Evolutionary conservation across 2,797 vertebrate species (phyloP).

Genomic region (Rhadinocentrus ornatus): DNA sequence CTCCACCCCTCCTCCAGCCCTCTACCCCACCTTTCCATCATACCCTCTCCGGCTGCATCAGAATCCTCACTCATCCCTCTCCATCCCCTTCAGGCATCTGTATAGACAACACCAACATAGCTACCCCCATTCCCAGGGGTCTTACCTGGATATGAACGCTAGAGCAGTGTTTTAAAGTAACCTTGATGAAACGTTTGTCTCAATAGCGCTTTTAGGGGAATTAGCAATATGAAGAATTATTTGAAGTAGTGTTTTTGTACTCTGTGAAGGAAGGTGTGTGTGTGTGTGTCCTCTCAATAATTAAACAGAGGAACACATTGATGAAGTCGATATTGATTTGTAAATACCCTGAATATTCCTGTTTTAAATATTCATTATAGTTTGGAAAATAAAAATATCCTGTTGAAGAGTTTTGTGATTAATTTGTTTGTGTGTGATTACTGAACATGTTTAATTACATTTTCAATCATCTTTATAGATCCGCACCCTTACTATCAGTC

Average conservation of each 20-base stretch:
- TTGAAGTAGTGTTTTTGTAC: constrained; percentile 30
- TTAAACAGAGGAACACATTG: constrained; percentile 2
- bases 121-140: constrained; percentile 82
- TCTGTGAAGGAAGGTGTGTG: not conserved
- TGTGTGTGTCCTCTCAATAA: constrained; percentile 14
- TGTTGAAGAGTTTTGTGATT: constrained; percentile 16
- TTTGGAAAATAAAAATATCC: constrained; percentile 54
- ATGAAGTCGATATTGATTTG: constrained; percentile 38
- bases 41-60: constrained; percentile 84
- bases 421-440: not conserved
- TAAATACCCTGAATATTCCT: constrained; percentile 55
- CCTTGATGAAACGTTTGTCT: constrained; percentile 16
- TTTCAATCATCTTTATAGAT: not conserved
- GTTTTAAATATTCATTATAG: constrained; percentile 56
- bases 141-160: constrained; percentile 81
- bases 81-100: constrained; percentile 86
- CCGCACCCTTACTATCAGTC: not conserved
- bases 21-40: constrained; percentile 79
- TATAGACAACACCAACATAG: constrained; percentile 87
- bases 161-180: constrained; percentile 72
- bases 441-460: not conserved
- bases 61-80: constrained; percentile 83
- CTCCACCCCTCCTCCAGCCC: constrained; percentile 60
- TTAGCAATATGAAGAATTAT: constrained; percentile 47
- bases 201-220: constrained; percentile 61